Conservation (phyloP, 2,888 invertebrate species). For the Aphidius colemani region DNA sequence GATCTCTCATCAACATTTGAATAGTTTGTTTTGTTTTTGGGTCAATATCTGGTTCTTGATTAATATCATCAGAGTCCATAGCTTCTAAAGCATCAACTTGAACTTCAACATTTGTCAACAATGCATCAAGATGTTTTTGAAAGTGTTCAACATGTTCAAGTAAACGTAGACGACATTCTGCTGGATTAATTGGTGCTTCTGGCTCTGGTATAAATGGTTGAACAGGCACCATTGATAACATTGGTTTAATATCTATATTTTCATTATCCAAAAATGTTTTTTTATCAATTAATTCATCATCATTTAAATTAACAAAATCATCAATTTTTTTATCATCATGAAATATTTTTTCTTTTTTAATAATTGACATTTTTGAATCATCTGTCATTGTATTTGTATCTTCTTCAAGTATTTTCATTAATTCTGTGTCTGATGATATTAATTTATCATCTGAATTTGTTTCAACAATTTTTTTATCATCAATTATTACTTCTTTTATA, state of each 20-base stretch:
- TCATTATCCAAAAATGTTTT: not conserved
- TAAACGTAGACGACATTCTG: conserved; percentile 76
- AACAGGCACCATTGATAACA: conserved; percentile 32
- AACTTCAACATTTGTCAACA: conserved; percentile 75
- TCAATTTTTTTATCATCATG: conserved; percentile 37
- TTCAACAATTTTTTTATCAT: conserved; percentile 52
- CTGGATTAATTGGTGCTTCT: conserved; percentile 80
- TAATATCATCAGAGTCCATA: conserved; percentile 68
- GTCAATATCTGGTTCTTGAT: conserved; percentile 65
- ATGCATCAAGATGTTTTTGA: conserved; percentile 72
- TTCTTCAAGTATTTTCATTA: conserved; percentile 58
- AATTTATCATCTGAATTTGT: not conserved
- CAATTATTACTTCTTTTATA: conserved; percentile 49
- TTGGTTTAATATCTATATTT: not conserved
- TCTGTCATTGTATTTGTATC: conserved; percentile 47
- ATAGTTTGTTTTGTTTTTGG: conserved; percentile 75
- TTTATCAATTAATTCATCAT: conserved; percentile 19
- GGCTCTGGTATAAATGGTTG: conserved; percentile 71
- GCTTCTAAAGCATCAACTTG: conserved; percentile 72
- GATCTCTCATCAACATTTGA: conserved; percentile 74
- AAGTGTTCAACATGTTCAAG: conserved; percentile 78
- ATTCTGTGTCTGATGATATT: conserved; percentile 50
- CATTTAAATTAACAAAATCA: conserved; percentile 18
- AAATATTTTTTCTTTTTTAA: conserved; percentile 46
- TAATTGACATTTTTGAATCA: conserved; percentile 41